Percentiles rank a stretch among this genome's conserved stretches.
Evolutionary conservation across 2,888 invertebrate genomes (phyloP).

Genomic region (Megaustenia siamemsis): DNA sequence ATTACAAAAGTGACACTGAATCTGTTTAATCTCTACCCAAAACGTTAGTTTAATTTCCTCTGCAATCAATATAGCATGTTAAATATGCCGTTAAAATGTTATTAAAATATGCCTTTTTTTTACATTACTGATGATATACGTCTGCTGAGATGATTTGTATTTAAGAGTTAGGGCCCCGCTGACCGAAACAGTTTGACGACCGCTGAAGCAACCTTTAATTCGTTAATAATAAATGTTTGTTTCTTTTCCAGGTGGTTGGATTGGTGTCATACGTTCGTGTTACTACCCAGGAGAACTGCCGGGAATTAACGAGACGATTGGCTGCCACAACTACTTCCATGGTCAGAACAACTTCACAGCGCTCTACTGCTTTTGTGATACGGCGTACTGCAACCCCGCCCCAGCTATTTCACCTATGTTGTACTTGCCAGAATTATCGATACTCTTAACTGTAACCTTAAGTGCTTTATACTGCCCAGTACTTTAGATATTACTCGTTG

Average conservation of each 20-base stretch:
- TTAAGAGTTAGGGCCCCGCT: too few species aligned
- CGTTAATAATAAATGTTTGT: neutral
- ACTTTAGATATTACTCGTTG: neutral
- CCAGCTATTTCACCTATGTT: neutral
- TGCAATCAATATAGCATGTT: too few species aligned
- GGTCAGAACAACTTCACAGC: slow-evolving; percentile 61
- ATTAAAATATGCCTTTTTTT: too few species aligned
- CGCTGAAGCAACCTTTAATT: too few species aligned
- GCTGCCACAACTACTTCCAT: slow-evolving; percentile 65
- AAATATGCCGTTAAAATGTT: too few species aligned
- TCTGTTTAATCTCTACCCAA: too few species aligned
- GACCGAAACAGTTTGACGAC: too few species aligned
- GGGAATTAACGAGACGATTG: slow-evolving; percentile 65
- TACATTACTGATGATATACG: too few species aligned
- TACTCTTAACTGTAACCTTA: slow-evolving; percentile 1
- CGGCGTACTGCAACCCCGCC: slow-evolving; percentile 65
- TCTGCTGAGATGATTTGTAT: too few species aligned
- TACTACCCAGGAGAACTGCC: slow-evolving; percentile 62
- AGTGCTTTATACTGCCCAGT: slow-evolving; percentile 27
- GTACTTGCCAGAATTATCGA: neutral
- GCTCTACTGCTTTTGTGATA: slow-evolving; percentile 69
- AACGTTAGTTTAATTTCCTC: too few species aligned
- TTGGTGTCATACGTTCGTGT: slow-evolving; percentile 65
- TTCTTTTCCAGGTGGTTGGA: slow-evolving; percentile 58
- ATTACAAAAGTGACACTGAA: too few species aligned